Percentiles rank a stretch among this genome's conserved stretches.
These are phyloP conservation scores for Fratercula arctica DNA, from an alignment of 2,797 vertebrate species.

Conservation along the genomic window DNA sequence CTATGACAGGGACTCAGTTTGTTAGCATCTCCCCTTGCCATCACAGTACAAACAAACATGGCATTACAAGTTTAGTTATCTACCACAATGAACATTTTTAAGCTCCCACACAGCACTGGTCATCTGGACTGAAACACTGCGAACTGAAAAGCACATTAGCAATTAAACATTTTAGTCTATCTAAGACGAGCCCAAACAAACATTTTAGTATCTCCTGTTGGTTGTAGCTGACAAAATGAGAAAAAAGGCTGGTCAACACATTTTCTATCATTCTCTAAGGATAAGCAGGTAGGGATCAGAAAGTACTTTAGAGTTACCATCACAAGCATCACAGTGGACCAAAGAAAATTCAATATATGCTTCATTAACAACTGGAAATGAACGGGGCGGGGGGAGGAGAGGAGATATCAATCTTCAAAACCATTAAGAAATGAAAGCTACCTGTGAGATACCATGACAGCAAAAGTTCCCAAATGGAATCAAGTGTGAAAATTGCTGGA, in stretches of 20 bases:
- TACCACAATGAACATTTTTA: background rate
- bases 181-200: background rate
- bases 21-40: background rate
- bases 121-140: background rate
- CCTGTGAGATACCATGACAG: background rate
- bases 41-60: background rate
- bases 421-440: constrained; percentile 38
- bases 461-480: constrained; percentile 32
- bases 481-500: constrained; percentile 19
- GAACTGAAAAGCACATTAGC: background rate
- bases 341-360: background rate
- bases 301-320: background rate
- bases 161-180: background rate
- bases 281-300: background rate
- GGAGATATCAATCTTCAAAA: background rate
- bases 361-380: constrained; percentile 28
- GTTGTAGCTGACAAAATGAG: background rate
- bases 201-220: background rate
- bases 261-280: background rate
- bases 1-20: background rate
- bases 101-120: background rate
- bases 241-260: background rate
- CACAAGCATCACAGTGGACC: background rate
- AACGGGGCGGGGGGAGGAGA: background rate
- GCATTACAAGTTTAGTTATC: background rate